Evolutionary conservation across 2,797 vertebrate genomes (phyloP).

Genomic region (Setipinna tenuifilis): DNA sequence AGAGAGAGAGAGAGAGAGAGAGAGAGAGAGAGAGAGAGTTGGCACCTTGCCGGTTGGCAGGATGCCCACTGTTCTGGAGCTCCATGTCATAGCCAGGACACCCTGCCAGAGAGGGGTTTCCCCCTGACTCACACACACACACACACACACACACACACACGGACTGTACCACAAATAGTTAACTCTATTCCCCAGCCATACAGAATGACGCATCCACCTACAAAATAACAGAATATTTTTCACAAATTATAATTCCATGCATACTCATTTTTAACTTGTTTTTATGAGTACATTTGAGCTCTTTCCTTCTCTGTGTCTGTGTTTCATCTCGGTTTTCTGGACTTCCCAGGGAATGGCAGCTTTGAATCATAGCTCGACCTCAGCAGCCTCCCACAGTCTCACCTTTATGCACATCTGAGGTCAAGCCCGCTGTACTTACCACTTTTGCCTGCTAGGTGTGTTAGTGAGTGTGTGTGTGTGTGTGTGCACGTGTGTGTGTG

Average conservation of each 20-base stretch:
- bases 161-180: neutral
- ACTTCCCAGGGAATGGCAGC: neutral
- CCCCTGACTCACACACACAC: slow-evolving; percentile 68
- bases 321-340: neutral
- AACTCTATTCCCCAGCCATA: neutral
- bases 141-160: slow-evolving; percentile 45
- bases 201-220: neutral
- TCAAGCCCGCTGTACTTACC: neutral
- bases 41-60: slow-evolving; percentile 72
- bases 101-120: slow-evolving; percentile 78
- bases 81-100: slow-evolving; percentile 73
- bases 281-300: neutral
- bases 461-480: neutral
- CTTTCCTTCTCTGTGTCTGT: neutral
- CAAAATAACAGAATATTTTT: neutral
- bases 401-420: neutral
- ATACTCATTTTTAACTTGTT: neutral
- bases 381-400: neutral
- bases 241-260: neutral
- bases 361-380: neutral
- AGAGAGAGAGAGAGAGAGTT: slow-evolving; percentile 38
- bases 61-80: slow-evolving; percentile 69
- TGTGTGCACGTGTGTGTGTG: neutral
- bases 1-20: slow-evolving; percentile 7
- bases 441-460: neutral